phyloP scores from a whole-genome alignment of 2,113 vertebrate genomes.

The Genyomyrus donnyi region DNA sequence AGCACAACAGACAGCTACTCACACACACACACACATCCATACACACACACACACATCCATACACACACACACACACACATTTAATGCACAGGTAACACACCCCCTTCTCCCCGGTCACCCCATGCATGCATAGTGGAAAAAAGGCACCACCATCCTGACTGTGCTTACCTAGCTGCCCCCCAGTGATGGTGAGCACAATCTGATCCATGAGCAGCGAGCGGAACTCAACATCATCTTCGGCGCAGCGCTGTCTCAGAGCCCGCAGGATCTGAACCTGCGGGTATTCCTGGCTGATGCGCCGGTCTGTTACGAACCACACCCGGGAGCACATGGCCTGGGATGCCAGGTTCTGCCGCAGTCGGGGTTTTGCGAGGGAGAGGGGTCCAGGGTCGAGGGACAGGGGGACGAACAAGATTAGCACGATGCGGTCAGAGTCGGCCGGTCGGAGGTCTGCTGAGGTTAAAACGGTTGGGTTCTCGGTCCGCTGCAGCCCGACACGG shows the following conservation, averaged over 20 bases:
- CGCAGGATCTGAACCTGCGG: slow-evolving; percentile 80
- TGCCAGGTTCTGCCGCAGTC: slow-evolving; percentile 19
- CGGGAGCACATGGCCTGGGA: slow-evolving; percentile 67
- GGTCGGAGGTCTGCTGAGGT: slow-evolving; percentile 25
- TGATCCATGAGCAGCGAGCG: slow-evolving; percentile 80
- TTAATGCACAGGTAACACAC: not conserved
- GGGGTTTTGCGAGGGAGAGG: slow-evolving; percentile 39
- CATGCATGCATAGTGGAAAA: not conserved
- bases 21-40: not conserved
- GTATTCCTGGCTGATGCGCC: slow-evolving; percentile 78
- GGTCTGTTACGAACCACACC: slow-evolving; percentile 80
- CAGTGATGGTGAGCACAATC: slow-evolving; percentile 73
- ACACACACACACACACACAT: not conserved
- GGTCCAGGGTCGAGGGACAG: slow-evolving; percentile 37
- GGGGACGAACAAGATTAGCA: slow-evolving; percentile 37
- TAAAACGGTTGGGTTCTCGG: not conserved
- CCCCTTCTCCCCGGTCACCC: not conserved
- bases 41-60: not conserved
- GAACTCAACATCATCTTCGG: slow-evolving; percentile 79
- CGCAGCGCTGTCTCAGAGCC: slow-evolving; percentile 76
- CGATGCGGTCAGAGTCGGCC: slow-evolving; percentile 50
- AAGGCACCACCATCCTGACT: not conserved
- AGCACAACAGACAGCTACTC: not conserved
- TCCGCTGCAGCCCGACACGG: not conserved
- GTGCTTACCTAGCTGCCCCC: slow-evolving; percentile 71